Conservation (phyloP, 2,113 vertebrate species). For the Psettodes erumei region DNA sequence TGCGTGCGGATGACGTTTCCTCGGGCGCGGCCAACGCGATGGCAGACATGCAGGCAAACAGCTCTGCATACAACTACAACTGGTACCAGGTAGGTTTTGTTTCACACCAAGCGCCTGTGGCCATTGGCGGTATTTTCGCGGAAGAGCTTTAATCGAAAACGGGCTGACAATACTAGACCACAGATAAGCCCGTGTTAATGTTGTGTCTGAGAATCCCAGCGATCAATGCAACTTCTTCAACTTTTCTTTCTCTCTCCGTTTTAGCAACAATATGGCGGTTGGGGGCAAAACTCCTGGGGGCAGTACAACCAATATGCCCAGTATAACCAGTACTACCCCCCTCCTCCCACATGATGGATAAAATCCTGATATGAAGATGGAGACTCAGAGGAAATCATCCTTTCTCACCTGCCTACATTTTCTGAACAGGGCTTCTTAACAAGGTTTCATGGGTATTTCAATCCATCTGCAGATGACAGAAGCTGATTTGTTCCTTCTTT, state of each 20-base stretch:
- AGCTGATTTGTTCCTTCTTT: conserved; percentile 28
- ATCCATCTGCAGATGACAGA: conserved; percentile 21
- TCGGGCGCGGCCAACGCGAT: conserved; percentile 80
- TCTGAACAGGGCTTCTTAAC: conserved; percentile 30
- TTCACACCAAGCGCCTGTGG: background rate
- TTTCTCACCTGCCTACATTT: conserved; percentile 52
- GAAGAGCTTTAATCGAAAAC: background rate
- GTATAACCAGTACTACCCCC: conserved; percentile 98
- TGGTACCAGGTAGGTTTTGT: conserved; percentile 93
- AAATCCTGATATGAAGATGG: conserved; percentile 63
- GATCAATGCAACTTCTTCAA: background rate
- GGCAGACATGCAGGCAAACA: conserved; percentile 89
- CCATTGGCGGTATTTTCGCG: background rate
- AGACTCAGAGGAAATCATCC: conserved; percentile 55
- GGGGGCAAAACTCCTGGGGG: conserved; percentile 93
- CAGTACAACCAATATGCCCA: conserved; percentile 83
- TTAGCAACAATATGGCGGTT: conserved; percentile 89
- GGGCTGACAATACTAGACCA: background rate
- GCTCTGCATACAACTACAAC: conserved; percentile 94
- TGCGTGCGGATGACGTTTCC: conserved; percentile 87
- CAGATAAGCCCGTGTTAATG: background rate
- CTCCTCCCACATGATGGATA: conserved; percentile 90
- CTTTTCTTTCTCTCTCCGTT: background rate
- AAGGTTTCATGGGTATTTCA: conserved; percentile 43
- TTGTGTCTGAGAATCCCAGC: background rate